These are phyloP conservation scores for Netelia melanura DNA, from an alignment of 2,888 invertebrate genomes.

Conservation along the genomic window DNA sequence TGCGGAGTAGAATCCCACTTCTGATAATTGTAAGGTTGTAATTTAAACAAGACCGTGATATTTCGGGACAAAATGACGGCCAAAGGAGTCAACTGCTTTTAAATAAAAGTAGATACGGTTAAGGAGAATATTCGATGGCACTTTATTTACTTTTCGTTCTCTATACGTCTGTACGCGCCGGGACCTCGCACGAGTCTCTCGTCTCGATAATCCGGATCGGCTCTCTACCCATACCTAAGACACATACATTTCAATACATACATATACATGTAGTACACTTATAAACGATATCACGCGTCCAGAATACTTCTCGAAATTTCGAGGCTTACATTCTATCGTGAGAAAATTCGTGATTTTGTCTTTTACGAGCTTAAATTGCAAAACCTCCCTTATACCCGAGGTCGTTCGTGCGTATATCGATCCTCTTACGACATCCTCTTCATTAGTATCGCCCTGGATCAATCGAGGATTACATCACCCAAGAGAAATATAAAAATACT, in stretches of 20 bases:
- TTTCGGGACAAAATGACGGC: background rate
- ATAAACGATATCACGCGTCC: background rate
- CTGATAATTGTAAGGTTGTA: background rate
- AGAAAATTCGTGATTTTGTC: too few relatives aligned
- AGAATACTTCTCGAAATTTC: background rate
- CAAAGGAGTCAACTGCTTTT: background rate
- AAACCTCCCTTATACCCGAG: background rate
- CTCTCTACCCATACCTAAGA: background rate
- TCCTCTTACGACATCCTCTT: slow-evolving; percentile 14
- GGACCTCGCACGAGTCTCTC: background rate
- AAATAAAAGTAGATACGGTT: background rate
- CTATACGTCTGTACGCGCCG: background rate
- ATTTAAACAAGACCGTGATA: background rate
- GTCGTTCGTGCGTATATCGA: slow-evolving; percentile 18
- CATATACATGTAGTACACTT: background rate
- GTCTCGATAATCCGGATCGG: background rate
- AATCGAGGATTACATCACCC: background rate
- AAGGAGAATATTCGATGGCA: background rate
- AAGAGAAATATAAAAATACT: background rate
- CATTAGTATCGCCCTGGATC: slow-evolving; percentile 24
- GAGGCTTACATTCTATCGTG: background rate
- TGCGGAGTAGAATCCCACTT: too few relatives aligned
- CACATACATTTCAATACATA: background rate
- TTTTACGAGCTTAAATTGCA: too few relatives aligned
- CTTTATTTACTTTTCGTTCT: background rate